phyloP scores from a whole-genome alignment of 2,113 vertebrate species.

The cat (Felis catus) region DNA sequence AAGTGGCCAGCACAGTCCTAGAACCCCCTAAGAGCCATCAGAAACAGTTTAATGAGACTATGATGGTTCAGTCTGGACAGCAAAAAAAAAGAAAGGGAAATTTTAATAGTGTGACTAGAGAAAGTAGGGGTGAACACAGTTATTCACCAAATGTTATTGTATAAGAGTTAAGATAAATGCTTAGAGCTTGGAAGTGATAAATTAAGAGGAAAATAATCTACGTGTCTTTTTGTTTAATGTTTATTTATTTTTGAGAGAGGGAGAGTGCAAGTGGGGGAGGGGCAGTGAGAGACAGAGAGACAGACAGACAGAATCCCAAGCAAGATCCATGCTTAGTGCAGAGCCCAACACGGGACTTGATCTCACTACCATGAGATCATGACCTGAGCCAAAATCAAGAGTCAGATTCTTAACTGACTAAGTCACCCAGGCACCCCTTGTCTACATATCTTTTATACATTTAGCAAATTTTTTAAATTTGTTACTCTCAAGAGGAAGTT shows the following conservation, averaged over 20 bases:
- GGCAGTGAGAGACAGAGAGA: no score
- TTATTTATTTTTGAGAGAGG: no score
- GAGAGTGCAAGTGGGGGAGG: no score
- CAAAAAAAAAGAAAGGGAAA: neutral
- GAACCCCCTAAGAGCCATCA: neutral
- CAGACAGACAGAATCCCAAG: no score
- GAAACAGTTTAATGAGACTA: conserved; percentile 3
- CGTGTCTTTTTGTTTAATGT: neutral
- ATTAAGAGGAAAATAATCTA: neutral
- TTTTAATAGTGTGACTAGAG: conserved; percentile 24
- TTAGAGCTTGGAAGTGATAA: conserved; percentile 10
- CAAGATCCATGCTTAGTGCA: no score
- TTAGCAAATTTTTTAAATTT: neutral
- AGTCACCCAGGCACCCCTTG: no score
- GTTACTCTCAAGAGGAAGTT: neutral
- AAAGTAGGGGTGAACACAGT: neutral
- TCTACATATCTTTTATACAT: neutral
- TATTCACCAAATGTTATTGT: conserved; percentile 12
- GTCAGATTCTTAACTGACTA: no score
- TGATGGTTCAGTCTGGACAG: neutral
- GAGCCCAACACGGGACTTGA: no score
- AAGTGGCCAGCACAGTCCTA: neutral
- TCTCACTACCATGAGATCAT: no score
- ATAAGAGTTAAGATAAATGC: conserved; percentile 24
- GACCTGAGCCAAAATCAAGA: no score